Evolutionary conservation across 2,888 invertebrate genomes (phyloP).

Genomic region (Cerastoderma edule): DNA sequence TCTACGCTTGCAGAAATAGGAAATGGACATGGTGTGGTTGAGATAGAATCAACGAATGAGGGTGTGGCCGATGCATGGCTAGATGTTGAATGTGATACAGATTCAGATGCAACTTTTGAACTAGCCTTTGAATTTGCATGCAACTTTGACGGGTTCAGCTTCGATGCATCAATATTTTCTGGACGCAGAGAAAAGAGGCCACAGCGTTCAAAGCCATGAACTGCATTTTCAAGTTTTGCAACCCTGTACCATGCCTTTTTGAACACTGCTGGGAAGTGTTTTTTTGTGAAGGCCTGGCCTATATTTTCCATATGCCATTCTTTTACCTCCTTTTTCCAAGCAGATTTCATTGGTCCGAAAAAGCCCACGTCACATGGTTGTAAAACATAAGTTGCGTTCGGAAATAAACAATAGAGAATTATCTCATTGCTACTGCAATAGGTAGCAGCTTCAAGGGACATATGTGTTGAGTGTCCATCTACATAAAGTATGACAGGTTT

Average conservation of each 20-base stretch:
- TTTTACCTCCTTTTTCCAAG: constrained; percentile 29
- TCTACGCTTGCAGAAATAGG: no score
- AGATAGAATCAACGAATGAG: no score
- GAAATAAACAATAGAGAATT: constrained; percentile 44
- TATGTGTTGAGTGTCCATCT: constrained; percentile 48
- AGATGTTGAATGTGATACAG: no score
- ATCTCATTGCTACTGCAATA: constrained; percentile 32
- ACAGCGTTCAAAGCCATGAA: constrained; percentile 29
- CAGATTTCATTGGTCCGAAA: constrained; percentile 32
- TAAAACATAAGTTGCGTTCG: constrained; percentile 43
- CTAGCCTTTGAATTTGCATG: not conserved
- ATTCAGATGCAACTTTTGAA: not conserved
- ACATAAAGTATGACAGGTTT: constrained; percentile 37
- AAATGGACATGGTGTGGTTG: no score
- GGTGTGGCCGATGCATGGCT: no score
- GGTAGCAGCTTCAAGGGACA: constrained; percentile 23
- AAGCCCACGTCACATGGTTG: constrained; percentile 43
- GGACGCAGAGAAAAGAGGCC: constrained; percentile 28
- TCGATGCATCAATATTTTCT: constrained; percentile 4
- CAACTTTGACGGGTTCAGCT: constrained; percentile 24
- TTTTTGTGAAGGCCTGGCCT: constrained; percentile 28
- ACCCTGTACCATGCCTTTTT: constrained; percentile 28
- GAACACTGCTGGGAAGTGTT: constrained; percentile 20
- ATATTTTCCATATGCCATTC: constrained; percentile 28
- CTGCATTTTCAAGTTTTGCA: constrained; percentile 30